Evolutionary conservation across 2,113 vertebrate species (phyloP), one percentile per base, ranked within the genome.

Genomic region (Jaculus jaculus): DNA sequence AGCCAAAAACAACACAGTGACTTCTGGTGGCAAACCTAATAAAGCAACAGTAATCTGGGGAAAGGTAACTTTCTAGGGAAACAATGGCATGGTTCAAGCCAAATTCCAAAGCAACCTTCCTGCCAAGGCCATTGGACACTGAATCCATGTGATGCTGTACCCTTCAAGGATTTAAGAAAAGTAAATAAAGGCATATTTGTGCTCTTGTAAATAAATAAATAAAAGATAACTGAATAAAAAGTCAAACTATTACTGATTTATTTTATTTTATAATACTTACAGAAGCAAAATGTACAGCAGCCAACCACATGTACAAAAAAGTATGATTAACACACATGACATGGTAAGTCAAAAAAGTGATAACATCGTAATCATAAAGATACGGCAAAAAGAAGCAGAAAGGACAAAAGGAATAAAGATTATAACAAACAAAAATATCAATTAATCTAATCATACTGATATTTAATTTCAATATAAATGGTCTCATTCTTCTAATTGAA

Each of bases 291-390:
- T 34, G 24, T 58, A 28, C 24, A 37, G 68, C 3, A 90, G 39
- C 4, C 84, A 90, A 85, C 28, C 72, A 30, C 23, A 82, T 5
- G 20, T 39, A 83, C 42, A 15, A 34, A 82, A 58, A 11, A 60
- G 0, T 26, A 28, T 39, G 11, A 21, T 81, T 89, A 18, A 79
- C 71, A 39, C 28, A 75, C 15, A 21, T 61, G n/a, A 72, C 71
- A 16, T 81, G n/a, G 54, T 61, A 89, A 95, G 12, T 17, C 72
- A 92, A 92, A 75, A 80, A 71, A 37, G 39, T 89, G 39, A 63
- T 73, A 86, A 63, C 78, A 65, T 7, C 60, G 1, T 13, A 77
- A 73, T 60, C 11, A 32, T 58, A 89, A 84, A 88, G 2, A 39
- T 24, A 39, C 5, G 69, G 37, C 58, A 63, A 73, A 92, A 89